Percentiles rank a stretch among this genome's conserved stretches.
phyloP scores from a whole-genome alignment of 1,140 invertebrate species.

The Drosophila guanche region DNA sequence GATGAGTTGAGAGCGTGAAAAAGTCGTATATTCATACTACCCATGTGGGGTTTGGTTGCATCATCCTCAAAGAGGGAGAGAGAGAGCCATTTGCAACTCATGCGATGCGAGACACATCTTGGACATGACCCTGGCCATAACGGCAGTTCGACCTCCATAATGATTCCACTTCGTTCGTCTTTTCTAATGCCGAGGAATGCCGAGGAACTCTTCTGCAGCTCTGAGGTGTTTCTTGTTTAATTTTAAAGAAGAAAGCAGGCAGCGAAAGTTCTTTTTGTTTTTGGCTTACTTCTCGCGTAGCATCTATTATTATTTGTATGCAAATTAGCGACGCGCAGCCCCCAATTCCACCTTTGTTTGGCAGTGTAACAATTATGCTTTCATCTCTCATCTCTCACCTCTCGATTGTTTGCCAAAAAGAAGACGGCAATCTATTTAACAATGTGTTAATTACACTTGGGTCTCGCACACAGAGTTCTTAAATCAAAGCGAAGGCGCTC shows the following conservation, averaged over 20 bases:
- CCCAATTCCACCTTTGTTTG: slow-evolving; percentile 51
- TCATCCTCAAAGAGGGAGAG: slow-evolving; percentile 30
- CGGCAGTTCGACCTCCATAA: slow-evolving; percentile 49
- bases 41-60: slow-evolving; percentile 42
- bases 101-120: slow-evolving; percentile 39
- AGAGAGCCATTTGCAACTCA: slow-evolving; percentile 54
- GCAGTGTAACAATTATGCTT: slow-evolving; percentile 64
- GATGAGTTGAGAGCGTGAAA: slow-evolving; percentile 69
- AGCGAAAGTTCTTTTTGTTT: slow-evolving; percentile 65
- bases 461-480: slow-evolving; percentile 38
- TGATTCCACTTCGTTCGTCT: slow-evolving; percentile 38
- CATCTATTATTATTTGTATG: slow-evolving; percentile 69
- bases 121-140: slow-evolving; percentile 45
- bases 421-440: slow-evolving; percentile 55
- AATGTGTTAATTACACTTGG: slow-evolving; percentile 73
- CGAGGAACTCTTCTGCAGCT: slow-evolving; percentile 17
- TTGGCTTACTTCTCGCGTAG: slow-evolving; percentile 16
- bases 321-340: slow-evolving; percentile 60
- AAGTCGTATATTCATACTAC: slow-evolving; percentile 56
- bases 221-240: slow-evolving; percentile 15
- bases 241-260: slow-evolving; percentile 65
- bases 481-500: not conserved
- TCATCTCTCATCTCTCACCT: slow-evolving; percentile 35
- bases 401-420: slow-evolving; percentile 42
- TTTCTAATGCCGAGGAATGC: not conserved